phyloP scores from a whole-genome alignment of 2,888 invertebrate species.

The Eucera pruinosa region DNA sequence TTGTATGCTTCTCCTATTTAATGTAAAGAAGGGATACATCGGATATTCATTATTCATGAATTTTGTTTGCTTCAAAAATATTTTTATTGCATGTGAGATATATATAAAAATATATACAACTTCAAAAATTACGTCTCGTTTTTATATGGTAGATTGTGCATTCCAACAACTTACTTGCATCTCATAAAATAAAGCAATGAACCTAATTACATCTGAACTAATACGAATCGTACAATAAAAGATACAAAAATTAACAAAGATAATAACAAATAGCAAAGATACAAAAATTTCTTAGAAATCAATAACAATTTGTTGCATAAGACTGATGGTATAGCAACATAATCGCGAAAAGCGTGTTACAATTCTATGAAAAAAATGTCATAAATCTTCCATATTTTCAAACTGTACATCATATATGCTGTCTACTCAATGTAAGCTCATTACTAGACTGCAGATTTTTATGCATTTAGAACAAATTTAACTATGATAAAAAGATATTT shows the following conservation, averaged over 20 bases:
- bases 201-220: slow-evolving; percentile 12
- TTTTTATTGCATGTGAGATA: slow-evolving; percentile 19
- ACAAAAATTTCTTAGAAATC: slow-evolving; percentile 49
- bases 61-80: slow-evolving; percentile 30
- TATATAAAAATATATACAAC: slow-evolving; percentile 4
- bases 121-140: not conserved
- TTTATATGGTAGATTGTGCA: not conserved
- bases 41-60: not conserved
- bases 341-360: slow-evolving; percentile 6
- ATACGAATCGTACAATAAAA: no score
- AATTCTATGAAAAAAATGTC: no score
- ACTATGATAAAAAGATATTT: no score
- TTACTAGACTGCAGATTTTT: no score
- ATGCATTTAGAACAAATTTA: no score
- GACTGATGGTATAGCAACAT: slow-evolving; percentile 12
- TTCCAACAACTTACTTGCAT: not conserved
- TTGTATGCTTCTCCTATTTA: not conserved
- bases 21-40: not conserved
- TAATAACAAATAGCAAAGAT: not conserved
- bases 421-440: no score
- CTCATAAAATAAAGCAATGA: slow-evolving; percentile 3
- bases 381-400: no score
- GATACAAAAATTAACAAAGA: no score
- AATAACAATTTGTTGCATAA: slow-evolving; percentile 19
- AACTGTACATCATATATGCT: no score